Conservation (phyloP, 2,888 invertebrate genomes). For the Ochlodes sylvanus region DNA sequence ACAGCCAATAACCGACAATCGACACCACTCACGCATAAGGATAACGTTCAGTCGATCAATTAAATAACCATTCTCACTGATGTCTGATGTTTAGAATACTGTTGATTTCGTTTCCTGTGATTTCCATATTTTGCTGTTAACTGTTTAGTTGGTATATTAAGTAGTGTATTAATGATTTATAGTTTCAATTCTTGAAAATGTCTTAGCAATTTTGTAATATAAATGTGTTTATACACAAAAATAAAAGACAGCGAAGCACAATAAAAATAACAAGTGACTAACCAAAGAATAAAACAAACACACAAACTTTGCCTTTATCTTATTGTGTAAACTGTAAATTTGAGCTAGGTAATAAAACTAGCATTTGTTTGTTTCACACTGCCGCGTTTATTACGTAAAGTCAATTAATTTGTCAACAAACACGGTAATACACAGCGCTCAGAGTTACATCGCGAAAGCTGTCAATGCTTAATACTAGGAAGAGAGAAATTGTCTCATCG, state of each 20-base stretch:
- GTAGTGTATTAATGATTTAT: no score
- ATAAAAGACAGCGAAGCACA: no score
- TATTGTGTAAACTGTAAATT: constrained; percentile 8
- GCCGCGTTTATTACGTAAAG: constrained; percentile 23
- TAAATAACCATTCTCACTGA: constrained; percentile 19
- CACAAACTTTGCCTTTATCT: neutral
- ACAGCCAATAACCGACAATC: constrained; percentile 19
- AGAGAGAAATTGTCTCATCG: constrained; percentile 34
- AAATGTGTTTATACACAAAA: no score
- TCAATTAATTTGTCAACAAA: constrained; percentile 32
- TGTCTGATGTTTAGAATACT: neutral
- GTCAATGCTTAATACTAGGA: constrained; percentile 33
- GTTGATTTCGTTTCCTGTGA: neutral
- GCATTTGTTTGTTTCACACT: constrained; percentile 18
- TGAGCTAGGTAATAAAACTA: constrained; percentile 11
- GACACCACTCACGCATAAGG: constrained; percentile 2
- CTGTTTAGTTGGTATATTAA: no score
- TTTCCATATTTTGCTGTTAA: neutral
- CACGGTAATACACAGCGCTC: constrained; percentile 2
- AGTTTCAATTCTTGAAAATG: no score
- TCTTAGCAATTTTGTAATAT: no score
- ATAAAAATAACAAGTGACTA: neutral
- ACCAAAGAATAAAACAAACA: neutral
- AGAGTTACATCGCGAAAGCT: constrained; percentile 4
- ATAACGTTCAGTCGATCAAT: constrained; percentile 3